Base-by-base conservation (phyloP, 1,140 invertebrate genomes). In the Leptinotarsa texana region DNA sequence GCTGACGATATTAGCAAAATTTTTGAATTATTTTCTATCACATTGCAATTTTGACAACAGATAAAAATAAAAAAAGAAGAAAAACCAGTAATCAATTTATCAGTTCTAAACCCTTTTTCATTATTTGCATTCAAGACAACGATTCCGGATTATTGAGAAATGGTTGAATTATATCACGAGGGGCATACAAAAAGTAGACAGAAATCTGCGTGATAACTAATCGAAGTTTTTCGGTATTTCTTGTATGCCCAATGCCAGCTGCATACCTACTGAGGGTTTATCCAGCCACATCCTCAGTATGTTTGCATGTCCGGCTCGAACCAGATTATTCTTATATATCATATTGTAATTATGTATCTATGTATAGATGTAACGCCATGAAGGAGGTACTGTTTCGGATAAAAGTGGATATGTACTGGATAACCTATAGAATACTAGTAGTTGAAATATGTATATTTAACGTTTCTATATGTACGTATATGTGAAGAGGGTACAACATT, bases 221-320 rank as follows among this genome's bases (percentile, higher is more conserved):
- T 57, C 15, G 51, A 57, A 57, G 6, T 15, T 13, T 18, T 17
- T 68, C 18, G 66, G 6, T 15, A 61, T 62, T 71, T 61, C 21
- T 48, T 48, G 24, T 67, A 66, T 73, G 63, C n/a, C 72, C 72
- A 18, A 24, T 8, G 62, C 80, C 80, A 79, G 80, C 81, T 82
- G 81, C 83, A 76, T 72, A 79, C 80, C 78, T 78, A 84, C 80
- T 85, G 80, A 80, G 79, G 83, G 80, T 85, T 79, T 76, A 74
- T 85, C 84, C 84, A 85, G 84, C 84, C 84, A 84, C 82, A 83
- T 81, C 83, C 77, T 80, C 80, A 85, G 81, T 84, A 78, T 81
- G 81, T 78, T 51, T 79, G 81, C 81, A 79, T 76, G 78, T 73
- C 79, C 78, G 78, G 77, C 72, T 65, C 73, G 74, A 75, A 72